Evolutionary conservation across 1,140 invertebrate species (phyloP).

Genomic region (Drosophila athabasca): DNA sequence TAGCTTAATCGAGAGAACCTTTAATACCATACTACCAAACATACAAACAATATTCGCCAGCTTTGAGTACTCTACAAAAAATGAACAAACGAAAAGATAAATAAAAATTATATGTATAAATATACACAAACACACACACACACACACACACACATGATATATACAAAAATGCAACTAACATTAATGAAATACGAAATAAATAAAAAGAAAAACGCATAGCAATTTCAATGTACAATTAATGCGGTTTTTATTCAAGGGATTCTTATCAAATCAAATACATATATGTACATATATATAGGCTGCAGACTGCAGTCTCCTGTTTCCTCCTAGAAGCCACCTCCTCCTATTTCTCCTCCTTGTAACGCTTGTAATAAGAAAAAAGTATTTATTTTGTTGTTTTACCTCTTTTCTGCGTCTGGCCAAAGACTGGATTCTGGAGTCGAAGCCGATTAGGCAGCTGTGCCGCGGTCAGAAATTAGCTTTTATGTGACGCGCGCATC

Average conservation of each 20-base stretch:
- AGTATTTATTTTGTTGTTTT: too few relatives aligned
- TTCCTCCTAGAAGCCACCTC: too few relatives aligned
- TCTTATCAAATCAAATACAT: not conserved
- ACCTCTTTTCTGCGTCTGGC: too few relatives aligned
- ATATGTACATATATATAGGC: too few relatives aligned
- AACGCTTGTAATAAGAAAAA: too few relatives aligned
- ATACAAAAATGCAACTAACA: conserved; percentile 49
- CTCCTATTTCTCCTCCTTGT: not conserved
- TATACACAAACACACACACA: conserved; percentile 25
- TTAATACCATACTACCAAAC: conserved; percentile 4
- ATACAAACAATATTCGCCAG: conserved; percentile 21
- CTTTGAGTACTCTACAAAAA: conserved; percentile 43
- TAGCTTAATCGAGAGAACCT: conserved; percentile 1
- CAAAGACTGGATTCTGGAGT: too few relatives aligned
- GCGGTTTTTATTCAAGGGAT: not conserved
- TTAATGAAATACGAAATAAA: conserved; percentile 50
- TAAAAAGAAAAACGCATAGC: conserved; percentile 51
- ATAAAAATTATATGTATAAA: conserved; percentile 41
- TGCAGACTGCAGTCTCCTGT: too few relatives aligned
- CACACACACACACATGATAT: conserved; percentile 29
- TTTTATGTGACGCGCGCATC: too few relatives aligned
- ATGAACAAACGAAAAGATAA: conserved; percentile 47
- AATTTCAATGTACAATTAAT: conserved; percentile 58
- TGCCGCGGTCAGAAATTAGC: too few relatives aligned
- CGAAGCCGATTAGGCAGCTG: too few relatives aligned